Base-by-base conservation (phyloP, 2,888 invertebrate genomes). In the Scelioninae gen. 2 region DNA sequence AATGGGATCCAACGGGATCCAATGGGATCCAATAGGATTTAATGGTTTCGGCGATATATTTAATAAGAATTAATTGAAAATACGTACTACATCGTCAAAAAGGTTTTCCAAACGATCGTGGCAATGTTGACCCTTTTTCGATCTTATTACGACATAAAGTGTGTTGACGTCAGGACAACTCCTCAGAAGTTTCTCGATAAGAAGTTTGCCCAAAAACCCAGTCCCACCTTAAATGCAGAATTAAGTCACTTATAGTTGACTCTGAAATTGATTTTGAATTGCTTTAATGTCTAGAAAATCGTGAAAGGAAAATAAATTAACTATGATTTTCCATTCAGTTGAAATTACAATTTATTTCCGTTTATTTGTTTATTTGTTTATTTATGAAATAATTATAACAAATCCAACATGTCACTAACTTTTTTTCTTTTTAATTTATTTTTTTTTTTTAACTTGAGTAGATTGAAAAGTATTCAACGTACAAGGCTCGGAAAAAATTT, bases 81-180 rank as follows among this genome's bases (percentile, higher is more conserved):
- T 61, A 87, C 89, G 89, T 82, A 92, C 90, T 18, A 89, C 88
- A 78, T 92, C 92, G 10, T 91, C 90, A 76, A 93, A 91, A 11
- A 93, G 88, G 76, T 91, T 90, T 9, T 91, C 91, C 50, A 92
- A 85, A 63, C 93, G 88, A 0, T 91, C 89, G 76, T 90, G 89
- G 39, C 91, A 87, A 76, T 91, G 90, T 81, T 92, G 91, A 0
- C 87, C 92, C 83, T 89, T 89, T 81, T 91, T 91, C 25, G 87
- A 82, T 48, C 91, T 85, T 15, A 91, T 86, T 37, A 91, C 82
- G 19, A 91, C 78, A 78, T 89, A 91, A 70, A 91, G 86, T 10
- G 87, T 86, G 25, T 87, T 86, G 3, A 90, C 80, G 35, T 89
- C 87, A 0, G 88, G 87, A 39, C 90, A 90, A 3, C 87, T 86